Evolutionary conservation across 2,888 invertebrate species (phyloP), one percentile per base, ranked within the genome.

Genomic region (Nomada goodeniana): DNA sequence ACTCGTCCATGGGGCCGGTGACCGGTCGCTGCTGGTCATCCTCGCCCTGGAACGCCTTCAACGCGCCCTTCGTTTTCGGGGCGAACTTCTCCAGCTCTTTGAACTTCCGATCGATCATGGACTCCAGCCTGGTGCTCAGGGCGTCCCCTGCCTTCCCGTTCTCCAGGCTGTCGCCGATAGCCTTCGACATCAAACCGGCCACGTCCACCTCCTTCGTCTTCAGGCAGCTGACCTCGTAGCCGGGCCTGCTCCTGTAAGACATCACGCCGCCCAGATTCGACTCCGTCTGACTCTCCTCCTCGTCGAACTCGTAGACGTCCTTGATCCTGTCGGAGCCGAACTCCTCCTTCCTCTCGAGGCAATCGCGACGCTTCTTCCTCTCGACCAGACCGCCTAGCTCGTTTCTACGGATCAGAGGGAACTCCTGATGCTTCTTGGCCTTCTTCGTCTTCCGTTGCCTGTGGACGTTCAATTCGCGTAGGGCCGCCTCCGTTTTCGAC

Each of bases 241-340:
- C 83, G 4, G 76, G 57, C 53, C 91, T 92, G 29, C 74, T 91
- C 36, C 93, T 90, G 53, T 93, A 94, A 0, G 93, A 91, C 80
- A 92, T 72, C 0, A 91, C 91, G 2, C 89, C 83, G 4, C 89
- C 84, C 13, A 91, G 74, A 1, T 74, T 83, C 0, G 89, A 80
- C 9, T 90, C 92, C 18, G 81, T 79, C 26, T 90, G 91, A 71
- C 92, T 93, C 57, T 93, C 93, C 13, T 94, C 93, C 5, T 94
- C 93, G 57, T 94, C 93, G 67, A 94, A 94, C n/a, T 94, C 93
- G 60, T 94, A 94, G 4, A 93, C 83, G 15, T 94, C 93, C 57
- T 93, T 93, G 7, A 92, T 89, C 50, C 87, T 90, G 3, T 87
- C 86, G n/a, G 75, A 74, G 0, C 52, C 50, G 2, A 81, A 44